These are phyloP conservation scores for Aporrectodea caliginosa DNA, from an alignment of 1,140 invertebrate genomes.

Conservation along the genomic window DNA sequence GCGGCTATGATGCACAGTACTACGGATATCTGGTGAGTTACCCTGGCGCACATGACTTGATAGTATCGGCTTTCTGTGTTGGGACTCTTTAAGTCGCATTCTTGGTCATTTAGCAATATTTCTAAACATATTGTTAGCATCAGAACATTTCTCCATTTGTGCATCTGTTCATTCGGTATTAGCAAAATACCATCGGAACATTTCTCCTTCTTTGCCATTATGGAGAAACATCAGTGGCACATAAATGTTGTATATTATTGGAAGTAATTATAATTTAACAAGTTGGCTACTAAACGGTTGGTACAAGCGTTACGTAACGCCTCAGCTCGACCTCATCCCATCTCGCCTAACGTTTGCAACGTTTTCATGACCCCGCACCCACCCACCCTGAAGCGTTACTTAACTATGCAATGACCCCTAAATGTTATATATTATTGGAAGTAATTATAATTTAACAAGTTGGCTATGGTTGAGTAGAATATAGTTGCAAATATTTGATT, in stretches of 20 bases:
- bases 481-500: not conserved
- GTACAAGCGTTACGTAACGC: no score
- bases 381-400: no score
- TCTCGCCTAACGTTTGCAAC: no score
- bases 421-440: no score
- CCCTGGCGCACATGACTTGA: not conserved
- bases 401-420: no score
- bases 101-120: not conserved
- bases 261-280: not conserved
- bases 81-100: not conserved
- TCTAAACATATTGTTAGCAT: not conserved
- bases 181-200: not conserved
- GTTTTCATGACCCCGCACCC: no score
- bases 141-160: not conserved
- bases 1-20: constrained; percentile 62
- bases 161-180: not conserved
- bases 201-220: not conserved
- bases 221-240: no score
- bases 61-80: not conserved
- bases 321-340: no score
- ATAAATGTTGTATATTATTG: no score
- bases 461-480: not conserved
- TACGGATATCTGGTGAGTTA: constrained; percentile 61
- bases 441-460: not conserved
- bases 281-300: no score